Conservation (phyloP, 2,113 vertebrate genomes). For the Ammodytes dubius region DNA sequence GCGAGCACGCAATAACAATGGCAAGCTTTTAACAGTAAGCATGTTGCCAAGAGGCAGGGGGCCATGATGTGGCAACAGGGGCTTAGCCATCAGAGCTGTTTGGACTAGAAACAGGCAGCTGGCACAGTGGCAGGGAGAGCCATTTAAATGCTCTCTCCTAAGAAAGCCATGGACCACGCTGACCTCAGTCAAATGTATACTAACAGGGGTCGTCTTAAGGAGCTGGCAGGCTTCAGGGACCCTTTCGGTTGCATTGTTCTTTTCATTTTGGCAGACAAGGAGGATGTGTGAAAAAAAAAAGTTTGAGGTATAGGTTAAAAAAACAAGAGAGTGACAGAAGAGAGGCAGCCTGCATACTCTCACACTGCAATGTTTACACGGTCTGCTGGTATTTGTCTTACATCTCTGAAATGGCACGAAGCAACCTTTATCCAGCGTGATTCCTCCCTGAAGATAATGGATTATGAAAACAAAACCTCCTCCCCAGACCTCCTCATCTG, state of each 20-base stretch:
- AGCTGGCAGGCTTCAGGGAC: slow-evolving; percentile 10
- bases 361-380: slow-evolving; percentile 67
- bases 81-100: slow-evolving; percentile 58
- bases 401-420: slow-evolving; percentile 74
- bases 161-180: slow-evolving; percentile 43
- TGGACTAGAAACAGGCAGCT: slow-evolving; percentile 65
- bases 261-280: slow-evolving; percentile 13
- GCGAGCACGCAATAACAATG: slow-evolving; percentile 4
- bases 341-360: slow-evolving; percentile 52
- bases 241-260: slow-evolving; percentile 6
- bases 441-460: slow-evolving; percentile 78
- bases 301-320: slow-evolving; percentile 17
- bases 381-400: slow-evolving; percentile 77
- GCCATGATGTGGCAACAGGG: slow-evolving; percentile 70
- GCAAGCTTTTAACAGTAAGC: slow-evolving; percentile 28
- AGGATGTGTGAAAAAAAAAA: slow-evolving; percentile 30
- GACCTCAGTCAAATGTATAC: slow-evolving; percentile 49
- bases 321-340: slow-evolving; percentile 43
- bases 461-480: slow-evolving; percentile 73
- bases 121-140: slow-evolving; percentile 46
- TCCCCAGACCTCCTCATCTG: slow-evolving; percentile 59
- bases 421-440: slow-evolving; percentile 74
- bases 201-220: neutral
- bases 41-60: slow-evolving; percentile 36
- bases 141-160: slow-evolving; percentile 42